Evolutionary conservation across 2,888 invertebrate species (phyloP).

Genomic region (Boloria euphrosyne): DNA sequence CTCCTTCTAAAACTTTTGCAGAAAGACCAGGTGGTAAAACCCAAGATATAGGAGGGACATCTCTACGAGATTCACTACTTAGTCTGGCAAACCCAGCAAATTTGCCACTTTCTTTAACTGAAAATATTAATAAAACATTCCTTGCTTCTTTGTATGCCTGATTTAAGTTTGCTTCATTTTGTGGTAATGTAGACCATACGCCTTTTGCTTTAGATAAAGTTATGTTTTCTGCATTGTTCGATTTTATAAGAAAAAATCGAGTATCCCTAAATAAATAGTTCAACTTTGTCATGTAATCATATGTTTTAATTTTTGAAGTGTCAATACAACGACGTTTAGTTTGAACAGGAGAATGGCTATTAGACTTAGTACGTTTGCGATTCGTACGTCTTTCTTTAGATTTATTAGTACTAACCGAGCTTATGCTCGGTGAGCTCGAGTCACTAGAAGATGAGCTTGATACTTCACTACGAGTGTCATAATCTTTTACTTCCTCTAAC

Average conservation of each 20-base stretch:
- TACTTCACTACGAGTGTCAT: constrained; percentile 94
- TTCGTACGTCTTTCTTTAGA: constrained; percentile 82
- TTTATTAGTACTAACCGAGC: constrained; percentile 88
- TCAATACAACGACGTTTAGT: constrained; percentile 64
- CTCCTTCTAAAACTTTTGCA: constrained; percentile 95
- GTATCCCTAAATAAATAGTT: constrained; percentile 97
- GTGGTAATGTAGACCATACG: constrained; percentile 98
- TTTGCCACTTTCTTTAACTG: constrained; percentile 98
- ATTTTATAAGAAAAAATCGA: constrained; percentile 97
- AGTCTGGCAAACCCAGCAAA: constrained; percentile 97
- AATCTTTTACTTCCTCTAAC: constrained; percentile 87
- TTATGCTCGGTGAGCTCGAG: constrained; percentile 89
- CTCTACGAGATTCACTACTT: constrained; percentile 93
- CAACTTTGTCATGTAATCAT: constrained; percentile 93
- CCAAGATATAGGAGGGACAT: constrained; percentile 95
- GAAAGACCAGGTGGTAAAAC: constrained; percentile 96
- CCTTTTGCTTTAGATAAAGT: constrained; percentile 96
- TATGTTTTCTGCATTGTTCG: constrained; percentile 98
- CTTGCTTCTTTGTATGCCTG: constrained; percentile 95
- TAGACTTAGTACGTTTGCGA: constrained; percentile 80
- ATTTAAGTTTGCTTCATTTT: constrained; percentile 97
- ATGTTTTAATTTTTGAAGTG: constrained; percentile 83
- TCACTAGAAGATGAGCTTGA: constrained; percentile 90
- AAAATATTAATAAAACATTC: constrained; percentile 97
- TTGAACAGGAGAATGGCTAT: constrained; percentile 68